Evolutionary conservation across 1,140 invertebrate genomes (phyloP).

Genomic region (Hetaerina americana): DNA sequence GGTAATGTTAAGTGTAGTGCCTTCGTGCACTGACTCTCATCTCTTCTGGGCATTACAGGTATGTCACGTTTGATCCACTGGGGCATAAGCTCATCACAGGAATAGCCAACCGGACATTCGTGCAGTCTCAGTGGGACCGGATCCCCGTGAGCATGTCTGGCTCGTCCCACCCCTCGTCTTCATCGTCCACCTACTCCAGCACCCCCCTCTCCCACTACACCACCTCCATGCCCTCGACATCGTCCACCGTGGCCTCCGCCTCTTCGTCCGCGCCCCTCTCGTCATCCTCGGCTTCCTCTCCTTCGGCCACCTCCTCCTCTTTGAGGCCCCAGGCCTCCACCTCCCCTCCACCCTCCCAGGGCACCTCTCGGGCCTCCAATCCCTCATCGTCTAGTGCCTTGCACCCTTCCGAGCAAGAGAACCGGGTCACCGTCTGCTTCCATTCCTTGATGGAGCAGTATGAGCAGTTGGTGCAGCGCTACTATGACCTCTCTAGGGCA

Average conservation of each 20-base stretch:
- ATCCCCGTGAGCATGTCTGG: slow-evolving; percentile 22
- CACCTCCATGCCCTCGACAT: neutral
- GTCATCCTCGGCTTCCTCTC: neutral
- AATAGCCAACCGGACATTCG: slow-evolving; percentile 49
- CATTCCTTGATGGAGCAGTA: slow-evolving; percentile 35
- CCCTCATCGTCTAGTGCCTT: neutral
- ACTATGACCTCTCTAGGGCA: slow-evolving; percentile 32
- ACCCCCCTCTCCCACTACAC: neutral
- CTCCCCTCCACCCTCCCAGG: neutral
- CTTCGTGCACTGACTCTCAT: too few relatives aligned
- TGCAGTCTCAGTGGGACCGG: slow-evolving; percentile 34
- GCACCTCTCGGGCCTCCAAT: neutral
- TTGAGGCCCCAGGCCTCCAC: neutral
- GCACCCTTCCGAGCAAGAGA: slow-evolving; percentile 23
- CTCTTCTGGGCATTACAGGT: too few relatives aligned
- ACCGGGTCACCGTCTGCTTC: slow-evolving; percentile 29
- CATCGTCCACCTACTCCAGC: neutral
- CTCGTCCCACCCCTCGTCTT: neutral
- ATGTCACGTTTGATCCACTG: slow-evolving; percentile 69
- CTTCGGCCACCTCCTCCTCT: neutral
- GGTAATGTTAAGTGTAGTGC: too few relatives aligned
- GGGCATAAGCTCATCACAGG: slow-evolving; percentile 76
- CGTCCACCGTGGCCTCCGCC: neutral
- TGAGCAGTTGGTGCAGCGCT: slow-evolving; percentile 33
- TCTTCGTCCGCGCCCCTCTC: neutral